Evolutionary conservation across 2,888 invertebrate species (phyloP).

Genomic region (Epinotia bilunana): DNA sequence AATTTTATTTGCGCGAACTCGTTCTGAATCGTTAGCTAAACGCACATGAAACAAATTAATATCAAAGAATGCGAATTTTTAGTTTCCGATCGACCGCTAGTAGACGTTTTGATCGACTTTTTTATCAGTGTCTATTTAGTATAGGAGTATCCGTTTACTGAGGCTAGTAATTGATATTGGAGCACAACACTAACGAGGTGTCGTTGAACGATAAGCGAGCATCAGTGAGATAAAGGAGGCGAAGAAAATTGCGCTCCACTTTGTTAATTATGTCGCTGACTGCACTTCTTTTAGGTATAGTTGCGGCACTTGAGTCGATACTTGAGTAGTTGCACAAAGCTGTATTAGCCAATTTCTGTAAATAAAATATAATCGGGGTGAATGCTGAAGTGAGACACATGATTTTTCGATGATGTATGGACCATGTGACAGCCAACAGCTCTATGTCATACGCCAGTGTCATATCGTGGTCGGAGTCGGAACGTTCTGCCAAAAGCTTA

Average conservation of each 20-base stretch:
- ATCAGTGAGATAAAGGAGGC: conserved; percentile 60
- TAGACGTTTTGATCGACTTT: not conserved
- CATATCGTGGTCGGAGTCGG: too few species aligned
- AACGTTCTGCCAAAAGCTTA: too few species aligned
- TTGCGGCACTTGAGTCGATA: not conserved
- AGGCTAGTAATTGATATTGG: conserved; percentile 39
- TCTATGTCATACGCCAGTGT: too few species aligned
- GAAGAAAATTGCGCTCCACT: conserved; percentile 42
- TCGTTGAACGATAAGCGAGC: conserved; percentile 47
- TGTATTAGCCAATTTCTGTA: too few species aligned
- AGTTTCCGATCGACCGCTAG: not conserved
- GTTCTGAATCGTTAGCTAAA: not conserved
- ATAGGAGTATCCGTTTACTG: conserved; percentile 23
- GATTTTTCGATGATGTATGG: too few species aligned
- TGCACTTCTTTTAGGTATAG: conserved; percentile 25
- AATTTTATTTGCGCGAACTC: not conserved
- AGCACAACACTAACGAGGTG: conserved; percentile 37
- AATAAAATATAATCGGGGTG: too few species aligned
- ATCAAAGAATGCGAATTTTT: not conserved
- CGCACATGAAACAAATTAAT: not conserved
- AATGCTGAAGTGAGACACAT: too few species aligned
- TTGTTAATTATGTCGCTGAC: conserved; percentile 23
- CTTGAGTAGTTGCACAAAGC: not conserved
- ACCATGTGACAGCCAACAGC: too few species aligned
- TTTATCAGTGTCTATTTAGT: conserved; percentile 3